phyloP scores from a whole-genome alignment of 2,888 invertebrate species.

The Chrysolina americana region DNA sequence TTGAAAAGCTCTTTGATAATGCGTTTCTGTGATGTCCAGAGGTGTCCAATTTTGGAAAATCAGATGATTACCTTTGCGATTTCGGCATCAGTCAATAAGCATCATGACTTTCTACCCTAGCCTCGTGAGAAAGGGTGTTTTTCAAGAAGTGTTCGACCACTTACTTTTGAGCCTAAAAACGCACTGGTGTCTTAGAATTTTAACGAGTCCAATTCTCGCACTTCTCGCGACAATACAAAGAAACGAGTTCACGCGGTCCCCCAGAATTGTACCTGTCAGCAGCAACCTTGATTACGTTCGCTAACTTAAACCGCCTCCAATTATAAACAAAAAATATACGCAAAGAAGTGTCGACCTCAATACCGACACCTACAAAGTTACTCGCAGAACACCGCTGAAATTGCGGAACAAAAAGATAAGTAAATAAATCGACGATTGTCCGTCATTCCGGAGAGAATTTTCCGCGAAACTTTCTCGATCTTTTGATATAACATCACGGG shows the following conservation, averaged over 20 bases:
- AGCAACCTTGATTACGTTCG: conserved; percentile 3
- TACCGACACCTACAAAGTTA: background rate
- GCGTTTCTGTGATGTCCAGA: no score
- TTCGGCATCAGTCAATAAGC: no score
- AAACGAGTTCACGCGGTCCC: background rate
- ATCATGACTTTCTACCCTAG: no score
- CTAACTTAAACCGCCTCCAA: background rate
- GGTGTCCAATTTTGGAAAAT: no score
- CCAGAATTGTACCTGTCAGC: background rate
- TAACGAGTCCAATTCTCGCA: background rate
- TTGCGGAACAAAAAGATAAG: background rate
- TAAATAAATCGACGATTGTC: background rate
- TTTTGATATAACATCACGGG: background rate
- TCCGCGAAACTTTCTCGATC: background rate
- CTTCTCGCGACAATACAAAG: background rate
- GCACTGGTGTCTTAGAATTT: no score
- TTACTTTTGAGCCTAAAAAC: no score
- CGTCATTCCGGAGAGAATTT: background rate
- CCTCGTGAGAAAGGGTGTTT: no score
- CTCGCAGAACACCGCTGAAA: no score
- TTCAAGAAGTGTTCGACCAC: no score
- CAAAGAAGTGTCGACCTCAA: conserved; percentile 14
- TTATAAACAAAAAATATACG: conserved; percentile 5
- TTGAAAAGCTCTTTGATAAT: no score
- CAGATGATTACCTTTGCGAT: no score